Percentiles rank a stretch among this genome's conserved stretches.
Conservation (phyloP, 1,140 invertebrate species). For the Parasteatoda tepidariorum region DNA sequence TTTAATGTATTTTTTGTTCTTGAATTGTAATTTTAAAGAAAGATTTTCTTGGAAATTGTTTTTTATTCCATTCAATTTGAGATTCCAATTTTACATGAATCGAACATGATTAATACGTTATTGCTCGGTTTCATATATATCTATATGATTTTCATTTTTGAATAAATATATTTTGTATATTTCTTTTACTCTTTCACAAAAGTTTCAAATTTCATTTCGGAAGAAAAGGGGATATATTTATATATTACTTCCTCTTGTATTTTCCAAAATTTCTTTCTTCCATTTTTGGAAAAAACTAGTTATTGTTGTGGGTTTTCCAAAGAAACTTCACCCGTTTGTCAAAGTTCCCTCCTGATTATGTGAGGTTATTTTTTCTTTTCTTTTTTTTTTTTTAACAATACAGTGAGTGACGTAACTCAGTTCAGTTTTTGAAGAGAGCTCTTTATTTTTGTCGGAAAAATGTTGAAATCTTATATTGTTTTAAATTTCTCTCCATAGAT, state of each 20-base stretch:
- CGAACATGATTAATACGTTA: no score
- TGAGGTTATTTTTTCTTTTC: no score
- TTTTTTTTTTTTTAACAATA: slow-evolving; percentile 26
- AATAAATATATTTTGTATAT: no score
- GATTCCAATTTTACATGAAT: no score
- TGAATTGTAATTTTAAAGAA: no score
- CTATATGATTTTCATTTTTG: no score
- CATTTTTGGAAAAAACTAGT: neutral
- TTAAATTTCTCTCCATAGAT: neutral
- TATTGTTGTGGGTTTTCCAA: slow-evolving; percentile 14
- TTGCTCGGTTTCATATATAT: no score
- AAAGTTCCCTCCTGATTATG: slow-evolving; percentile 27
- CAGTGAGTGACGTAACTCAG: slow-evolving; percentile 2
- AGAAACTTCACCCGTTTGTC: slow-evolving; percentile 35
- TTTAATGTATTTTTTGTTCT: no score
- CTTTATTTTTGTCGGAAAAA: neutral
- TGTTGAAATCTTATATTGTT: neutral
- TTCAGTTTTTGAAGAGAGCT: slow-evolving; percentile 11
- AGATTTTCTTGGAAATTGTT: no score
- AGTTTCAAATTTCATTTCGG: neutral
- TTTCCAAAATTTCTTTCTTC: neutral
- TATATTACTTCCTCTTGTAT: neutral
- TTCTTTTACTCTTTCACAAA: neutral
- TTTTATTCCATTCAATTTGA: no score
- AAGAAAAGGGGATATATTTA: no score